Percentiles rank a stretch among this genome's conserved stretches.
These are phyloP conservation scores for Eupithecia dodoneata DNA, from an alignment of 2,888 invertebrate genomes.

Conservation along the genomic window DNA sequence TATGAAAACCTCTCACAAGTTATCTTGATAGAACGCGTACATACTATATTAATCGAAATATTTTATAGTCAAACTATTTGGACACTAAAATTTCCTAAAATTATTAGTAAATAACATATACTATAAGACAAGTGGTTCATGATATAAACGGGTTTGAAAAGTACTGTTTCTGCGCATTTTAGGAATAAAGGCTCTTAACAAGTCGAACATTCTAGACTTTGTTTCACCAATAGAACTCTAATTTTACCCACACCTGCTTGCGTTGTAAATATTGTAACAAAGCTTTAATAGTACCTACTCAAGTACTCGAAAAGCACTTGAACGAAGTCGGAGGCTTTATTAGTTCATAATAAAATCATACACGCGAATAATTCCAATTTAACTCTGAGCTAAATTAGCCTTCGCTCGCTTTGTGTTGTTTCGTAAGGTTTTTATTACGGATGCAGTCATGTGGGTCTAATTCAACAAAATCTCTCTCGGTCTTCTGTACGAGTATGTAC, in stretches of 20 bases:
- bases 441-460: background rate
- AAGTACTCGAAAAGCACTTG: conserved; percentile 36
- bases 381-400: conserved; percentile 26
- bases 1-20: too few relatives aligned
- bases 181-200: too few relatives aligned
- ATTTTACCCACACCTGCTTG: background rate
- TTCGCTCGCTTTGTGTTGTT: conserved; percentile 20
- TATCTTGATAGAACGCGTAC: too few relatives aligned
- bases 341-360: conserved; percentile 44
- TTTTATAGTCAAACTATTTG: too few relatives aligned
- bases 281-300: conserved; percentile 17
- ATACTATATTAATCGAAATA: too few relatives aligned
- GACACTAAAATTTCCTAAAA: too few relatives aligned
- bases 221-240: background rate
- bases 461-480: background rate
- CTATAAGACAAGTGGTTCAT: too few relatives aligned
- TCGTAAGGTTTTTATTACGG: background rate
- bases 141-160: too few relatives aligned
- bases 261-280: conserved; percentile 20
- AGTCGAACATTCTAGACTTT: background rate
- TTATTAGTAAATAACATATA: too few relatives aligned
- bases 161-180: too few relatives aligned
- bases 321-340: conserved; percentile 39
- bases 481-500: background rate
- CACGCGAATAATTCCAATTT: conserved; percentile 38